phyloP scores from a whole-genome alignment of 2,113 vertebrate species.

The Sceloporus tristichus region DNA sequence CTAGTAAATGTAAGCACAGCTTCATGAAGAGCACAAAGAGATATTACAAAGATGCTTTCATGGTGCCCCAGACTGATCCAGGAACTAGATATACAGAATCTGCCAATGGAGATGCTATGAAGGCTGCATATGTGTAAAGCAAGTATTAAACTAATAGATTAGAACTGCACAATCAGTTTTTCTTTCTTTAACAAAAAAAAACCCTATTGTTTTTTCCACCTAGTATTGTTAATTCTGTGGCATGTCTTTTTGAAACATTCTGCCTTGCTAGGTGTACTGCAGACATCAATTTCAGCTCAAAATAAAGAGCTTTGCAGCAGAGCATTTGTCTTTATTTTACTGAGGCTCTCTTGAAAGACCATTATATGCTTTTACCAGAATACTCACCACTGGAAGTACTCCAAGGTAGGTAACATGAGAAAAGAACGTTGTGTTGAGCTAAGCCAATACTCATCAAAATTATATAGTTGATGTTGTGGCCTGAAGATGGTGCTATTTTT shows the following conservation, averaged over 20 bases:
- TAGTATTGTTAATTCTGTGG: neutral
- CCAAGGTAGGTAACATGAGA: constrained; percentile 2
- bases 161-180: neutral
- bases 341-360: neutral
- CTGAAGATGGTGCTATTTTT: neutral
- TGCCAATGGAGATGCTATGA: neutral
- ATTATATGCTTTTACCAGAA: neutral
- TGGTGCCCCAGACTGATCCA: constrained; percentile 3
- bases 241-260: neutral
- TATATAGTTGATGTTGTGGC: neutral
- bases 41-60: constrained; percentile 20
- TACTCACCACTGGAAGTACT: neutral
- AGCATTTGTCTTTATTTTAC: neutral
- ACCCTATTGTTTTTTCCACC: neutral
- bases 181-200: neutral
- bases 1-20: neutral
- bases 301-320: neutral
- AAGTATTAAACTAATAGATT: neutral
- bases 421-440: neutral
- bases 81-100: neutral
- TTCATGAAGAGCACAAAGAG: neutral
- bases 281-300: no score
- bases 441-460: neutral
- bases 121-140: neutral
- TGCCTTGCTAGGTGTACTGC: neutral